Evolutionary conservation across 2,888 invertebrate genomes (phyloP), one percentile per base, ranked within the genome.

Genomic region (Bellardia bayeri): DNA sequence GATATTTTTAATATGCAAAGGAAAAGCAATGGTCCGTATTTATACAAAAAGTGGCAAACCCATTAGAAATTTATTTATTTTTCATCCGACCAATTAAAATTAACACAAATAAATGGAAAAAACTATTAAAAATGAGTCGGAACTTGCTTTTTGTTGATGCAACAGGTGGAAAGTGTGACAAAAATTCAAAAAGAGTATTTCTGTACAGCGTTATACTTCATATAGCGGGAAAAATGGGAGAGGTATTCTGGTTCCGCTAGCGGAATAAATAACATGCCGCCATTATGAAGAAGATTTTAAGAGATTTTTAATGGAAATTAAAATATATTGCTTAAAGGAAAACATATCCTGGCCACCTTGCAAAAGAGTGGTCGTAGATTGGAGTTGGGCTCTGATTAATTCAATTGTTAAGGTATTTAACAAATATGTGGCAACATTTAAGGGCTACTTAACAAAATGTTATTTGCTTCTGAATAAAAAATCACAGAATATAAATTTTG

Each of bases 361-460:
- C 16, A n/a, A 63, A 11, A 9, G 75, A 63, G 33, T 75, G 2
- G 58, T 61, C 1, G 13, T 33, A 2, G 63, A 75, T 37, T 75
- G 63, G 61, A 51, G 75, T 33, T 75, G 63, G 75, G 63, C 51
- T 2, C 13, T 75, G 13, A 63, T 51, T 33, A 75, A 63, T 11
- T 33, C 51, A 3, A 8, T 30, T 2, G 4, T 75, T 6, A 63
- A 75, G 37, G n/a, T 37, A 16, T 75, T 75, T 63, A 75, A 75
- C 23, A 51, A 61, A 7, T 49, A 63, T 51, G 30, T 63, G 2
- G 61, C n/a, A 37, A n/a, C 49, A 3, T 2, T 75, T 11, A 63
- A 9, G 2, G 4, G 3, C 6, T 51, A 63, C 14, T 37, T 63
- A 45, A 1, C 7, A 4, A 45, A 49, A 75, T 63, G 63, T 2